These are phyloP conservation scores for Rotaria socialis DNA, from an alignment of 2,888 invertebrate genomes.

Conservation along the genomic window DNA sequence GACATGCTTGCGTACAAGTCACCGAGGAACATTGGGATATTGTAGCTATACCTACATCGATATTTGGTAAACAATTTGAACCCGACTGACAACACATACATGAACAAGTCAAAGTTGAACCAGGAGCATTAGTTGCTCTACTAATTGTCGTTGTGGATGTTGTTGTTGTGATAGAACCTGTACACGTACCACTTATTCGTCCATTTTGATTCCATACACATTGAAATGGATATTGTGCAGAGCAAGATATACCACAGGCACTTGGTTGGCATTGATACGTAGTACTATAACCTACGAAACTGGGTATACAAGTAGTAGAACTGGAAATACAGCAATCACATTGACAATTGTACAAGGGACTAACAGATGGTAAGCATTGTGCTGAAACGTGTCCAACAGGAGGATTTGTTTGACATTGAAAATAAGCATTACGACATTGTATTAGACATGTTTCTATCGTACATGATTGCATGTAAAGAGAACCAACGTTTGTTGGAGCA, in stretches of 20 bases:
- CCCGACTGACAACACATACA: neutral
- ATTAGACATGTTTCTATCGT: neutral
- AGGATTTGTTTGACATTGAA: neutral
- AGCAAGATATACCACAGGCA: neutral
- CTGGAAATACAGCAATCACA: neutral
- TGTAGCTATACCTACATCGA: neutral
- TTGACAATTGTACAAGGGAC: neutral
- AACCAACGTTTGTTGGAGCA: neutral
- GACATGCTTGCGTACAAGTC: neutral
- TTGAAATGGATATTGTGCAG: neutral
- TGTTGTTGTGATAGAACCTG: neutral
- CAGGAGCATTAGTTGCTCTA: too few species aligned
- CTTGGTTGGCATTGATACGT: neutral
- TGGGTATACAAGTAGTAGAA: neutral
- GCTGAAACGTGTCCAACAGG: neutral
- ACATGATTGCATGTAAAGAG: neutral
- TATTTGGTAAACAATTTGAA: neutral
- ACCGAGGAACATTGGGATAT: neutral
- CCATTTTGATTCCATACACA: neutral
- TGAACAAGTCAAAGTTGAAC: neutral
- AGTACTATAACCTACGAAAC: neutral
- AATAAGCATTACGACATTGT: neutral
- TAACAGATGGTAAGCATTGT: neutral
- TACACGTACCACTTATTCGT: neutral
- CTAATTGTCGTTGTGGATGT: neutral